Evolutionary conservation across 2,797 vertebrate species (phyloP).

Genomic region (Stomatorhinus walkeri): DNA sequence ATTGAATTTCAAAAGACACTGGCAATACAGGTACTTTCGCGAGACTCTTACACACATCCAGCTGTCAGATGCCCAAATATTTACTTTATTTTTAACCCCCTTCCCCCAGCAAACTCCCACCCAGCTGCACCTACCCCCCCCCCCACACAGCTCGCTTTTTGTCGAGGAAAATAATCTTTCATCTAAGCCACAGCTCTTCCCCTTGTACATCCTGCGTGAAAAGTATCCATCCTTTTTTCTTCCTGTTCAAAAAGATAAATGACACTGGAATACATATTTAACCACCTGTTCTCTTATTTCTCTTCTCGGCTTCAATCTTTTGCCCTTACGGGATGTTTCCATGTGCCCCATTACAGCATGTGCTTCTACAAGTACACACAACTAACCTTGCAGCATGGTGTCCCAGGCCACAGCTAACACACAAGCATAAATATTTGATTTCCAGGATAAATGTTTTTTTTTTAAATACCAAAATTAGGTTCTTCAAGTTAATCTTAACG

Average conservation of each 20-base stretch:
- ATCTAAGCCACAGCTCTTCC: constrained; percentile 63
- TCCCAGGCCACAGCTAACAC: neutral
- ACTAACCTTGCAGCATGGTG: neutral
- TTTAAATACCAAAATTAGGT: neutral
- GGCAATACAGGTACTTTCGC: constrained; percentile 53
- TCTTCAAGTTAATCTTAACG: neutral
- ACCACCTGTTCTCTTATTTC: constrained; percentile 16
- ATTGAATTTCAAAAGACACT: constrained; percentile 71
- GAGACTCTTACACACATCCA: constrained; percentile 58
- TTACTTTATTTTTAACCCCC: constrained; percentile 43
- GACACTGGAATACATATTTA: constrained; percentile 6
- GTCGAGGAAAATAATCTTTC: constrained; percentile 62
- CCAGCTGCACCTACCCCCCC: constrained; percentile 44
- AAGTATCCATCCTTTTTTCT: constrained; percentile 44
- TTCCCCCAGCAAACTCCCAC: constrained; percentile 16
- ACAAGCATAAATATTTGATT: neutral
- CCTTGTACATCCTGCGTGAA: constrained; percentile 51
- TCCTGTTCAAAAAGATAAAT: neutral
- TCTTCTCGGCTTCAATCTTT: neutral
- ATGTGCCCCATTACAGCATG: neutral
- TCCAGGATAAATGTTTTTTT: neutral
- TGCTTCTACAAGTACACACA: neutral
- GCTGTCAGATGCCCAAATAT: constrained; percentile 66
- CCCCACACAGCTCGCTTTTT: constrained; percentile 36
- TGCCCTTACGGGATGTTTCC: neutral